Evolutionary conservation across 2,797 vertebrate species (phyloP).

Genomic region (Aviceda cuculoides): DNA sequence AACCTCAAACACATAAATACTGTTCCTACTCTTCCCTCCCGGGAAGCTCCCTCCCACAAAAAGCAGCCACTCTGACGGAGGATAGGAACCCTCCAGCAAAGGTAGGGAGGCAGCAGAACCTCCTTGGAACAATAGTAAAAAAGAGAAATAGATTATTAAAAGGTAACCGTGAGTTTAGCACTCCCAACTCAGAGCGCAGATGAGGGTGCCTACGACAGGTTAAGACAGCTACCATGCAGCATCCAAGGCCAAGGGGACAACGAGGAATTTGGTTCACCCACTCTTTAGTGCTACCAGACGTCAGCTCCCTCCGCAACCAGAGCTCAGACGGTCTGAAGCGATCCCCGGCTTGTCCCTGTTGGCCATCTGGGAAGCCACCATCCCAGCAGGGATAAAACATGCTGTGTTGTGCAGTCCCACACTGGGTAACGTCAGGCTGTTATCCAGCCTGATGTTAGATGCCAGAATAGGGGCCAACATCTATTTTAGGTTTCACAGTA

Average conservation of each 20-base stretch:
- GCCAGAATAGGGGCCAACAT: background rate
- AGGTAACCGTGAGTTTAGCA: background rate
- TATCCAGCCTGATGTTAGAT: background rate
- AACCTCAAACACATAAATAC: background rate
- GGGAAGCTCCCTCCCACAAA: background rate
- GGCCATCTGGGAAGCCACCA: background rate
- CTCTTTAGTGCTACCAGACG: background rate
- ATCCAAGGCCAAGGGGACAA: background rate
- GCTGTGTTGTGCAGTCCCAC: background rate
- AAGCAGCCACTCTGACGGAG: background rate
- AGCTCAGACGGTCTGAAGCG: background rate
- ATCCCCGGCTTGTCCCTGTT: background rate
- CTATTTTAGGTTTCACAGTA: background rate
- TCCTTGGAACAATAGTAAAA: background rate
- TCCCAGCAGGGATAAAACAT: background rate
- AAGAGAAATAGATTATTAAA: background rate
- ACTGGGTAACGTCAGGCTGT: background rate
- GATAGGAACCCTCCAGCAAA: background rate
- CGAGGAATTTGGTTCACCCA: background rate
- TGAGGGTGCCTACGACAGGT: accelerated
- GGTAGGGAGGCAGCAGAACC: background rate
- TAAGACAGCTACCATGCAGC: background rate
- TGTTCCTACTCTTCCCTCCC: background rate
- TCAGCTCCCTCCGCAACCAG: background rate
- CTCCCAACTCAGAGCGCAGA: background rate